These are phyloP conservation scores for Lagocephalus sceleratus DNA, from an alignment of 2,797 vertebrate genomes.

Conservation along the genomic window DNA sequence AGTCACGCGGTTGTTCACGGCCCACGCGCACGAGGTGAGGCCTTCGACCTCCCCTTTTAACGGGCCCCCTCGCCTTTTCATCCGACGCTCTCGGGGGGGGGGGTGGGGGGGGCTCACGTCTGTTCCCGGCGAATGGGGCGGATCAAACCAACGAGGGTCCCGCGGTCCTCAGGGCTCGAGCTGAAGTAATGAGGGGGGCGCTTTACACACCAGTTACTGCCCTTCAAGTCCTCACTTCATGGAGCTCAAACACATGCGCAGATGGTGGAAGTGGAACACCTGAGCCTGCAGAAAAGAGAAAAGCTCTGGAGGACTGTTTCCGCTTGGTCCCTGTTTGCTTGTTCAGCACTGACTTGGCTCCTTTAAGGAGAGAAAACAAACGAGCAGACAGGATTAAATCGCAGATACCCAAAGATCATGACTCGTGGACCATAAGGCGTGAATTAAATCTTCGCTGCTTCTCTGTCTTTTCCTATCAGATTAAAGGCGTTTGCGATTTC, in stretches of 20 bases:
- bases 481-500: slow-evolving; percentile 89
- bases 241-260: background rate
- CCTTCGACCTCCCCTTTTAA: slow-evolving; percentile 17
- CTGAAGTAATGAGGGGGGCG: background rate
- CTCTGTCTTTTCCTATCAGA: slow-evolving; percentile 50
- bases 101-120: too few species aligned
- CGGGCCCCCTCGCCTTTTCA: too few species aligned
- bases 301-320: background rate
- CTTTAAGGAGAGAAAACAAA: background rate
- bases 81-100: too few species aligned
- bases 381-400: too few species aligned
- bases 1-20: slow-evolving; percentile 87
- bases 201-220: background rate
- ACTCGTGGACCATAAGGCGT: too few species aligned
- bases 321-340: too few species aligned
- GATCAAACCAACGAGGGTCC: too few species aligned
- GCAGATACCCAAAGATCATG: too few species aligned
- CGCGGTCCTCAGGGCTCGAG: background rate
- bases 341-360: background rate
- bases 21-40: slow-evolving; percentile 85
- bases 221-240: background rate
- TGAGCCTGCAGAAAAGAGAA: background rate
- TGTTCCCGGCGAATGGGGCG: too few species aligned
- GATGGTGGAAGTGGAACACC: background rate
- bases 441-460: background rate